Base-by-base conservation (phyloP, 2,797 vertebrate species). In the Arnoldichthys spilopterus region DNA sequence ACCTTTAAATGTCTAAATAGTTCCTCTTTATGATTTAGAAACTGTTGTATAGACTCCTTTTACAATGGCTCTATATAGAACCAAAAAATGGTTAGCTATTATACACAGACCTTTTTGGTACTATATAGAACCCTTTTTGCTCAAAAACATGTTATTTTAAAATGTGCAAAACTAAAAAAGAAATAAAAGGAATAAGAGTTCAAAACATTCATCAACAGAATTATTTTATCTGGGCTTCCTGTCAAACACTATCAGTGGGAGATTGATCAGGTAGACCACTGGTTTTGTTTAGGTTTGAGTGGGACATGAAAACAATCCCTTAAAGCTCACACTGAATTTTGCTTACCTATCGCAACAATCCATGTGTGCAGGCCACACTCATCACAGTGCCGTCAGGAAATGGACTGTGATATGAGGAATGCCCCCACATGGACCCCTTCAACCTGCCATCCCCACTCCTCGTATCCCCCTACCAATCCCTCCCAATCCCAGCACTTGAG, bases 391-490 rank as follows among this genome's bases (percentile, higher is more conserved):
- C 76, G 76, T 78, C 87, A 91, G 91, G 91, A 93, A 94, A 94
- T 93, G 85, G 83, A 74, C 79, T 87, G 84, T 90, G 93, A 93
- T 91, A 90, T 84, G 85, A 89, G 92, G 90, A 93, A 94, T 93
- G 58, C 61, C 22, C 58, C 69, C 54, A 59, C 68, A 77, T 22
- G 59, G 69, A 67, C 72, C 67, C 32, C 58, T 43, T 70, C 51
- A 56, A 73, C 40, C 81, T 80, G 40, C 56, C 34, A 79, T 30
- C 45, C 61, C 56, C 22, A 79, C 37, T 34, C 61, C 34, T 18
- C 53, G 62, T 28, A 13, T 26, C 26, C 20, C 49, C 26, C 22
- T 34, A 32, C 59, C 47, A 2, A 20, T 20, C 7, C 53, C 30
- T 18, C 45, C 37, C 24, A 7, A 11, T 3, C 16, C 59, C 26